A percentile compares a stretch with the other conserved stretches of the same genome.
phyloP scores from a whole-genome alignment of 2,888 invertebrate species.

The Drosophila atroscutellata region DNA sequence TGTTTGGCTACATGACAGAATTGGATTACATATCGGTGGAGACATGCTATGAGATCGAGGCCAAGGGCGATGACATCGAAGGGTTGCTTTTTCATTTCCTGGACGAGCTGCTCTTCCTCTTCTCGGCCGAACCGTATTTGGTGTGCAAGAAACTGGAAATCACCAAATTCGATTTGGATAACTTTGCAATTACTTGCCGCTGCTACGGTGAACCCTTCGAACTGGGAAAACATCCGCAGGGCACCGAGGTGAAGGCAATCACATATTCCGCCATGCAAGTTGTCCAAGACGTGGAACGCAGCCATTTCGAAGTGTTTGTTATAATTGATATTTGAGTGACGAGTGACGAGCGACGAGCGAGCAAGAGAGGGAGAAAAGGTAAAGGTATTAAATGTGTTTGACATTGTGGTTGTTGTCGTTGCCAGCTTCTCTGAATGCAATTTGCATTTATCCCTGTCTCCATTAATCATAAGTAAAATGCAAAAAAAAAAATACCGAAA shows the following conservation, averaged over 20 bases:
- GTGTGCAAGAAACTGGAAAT: constrained; percentile 95
- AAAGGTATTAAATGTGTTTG: constrained; percentile 55
- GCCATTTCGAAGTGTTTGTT: constrained; percentile 95
- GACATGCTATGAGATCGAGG: constrained; percentile 92
- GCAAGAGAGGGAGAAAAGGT: constrained; percentile 6
- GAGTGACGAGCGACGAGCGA: constrained; percentile 27
- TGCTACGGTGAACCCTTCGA: constrained; percentile 98
- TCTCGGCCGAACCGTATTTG: constrained; percentile 95
- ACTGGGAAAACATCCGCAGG: constrained; percentile 97
- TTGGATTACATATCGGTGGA: constrained; percentile 92
- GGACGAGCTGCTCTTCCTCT: constrained; percentile 96
- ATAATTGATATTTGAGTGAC: constrained; percentile 95
- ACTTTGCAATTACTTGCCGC: constrained; percentile 91
- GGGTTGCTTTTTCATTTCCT: constrained; percentile 96
- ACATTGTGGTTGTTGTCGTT: constrained; percentile 30
- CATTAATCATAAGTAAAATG: constrained; percentile 72
- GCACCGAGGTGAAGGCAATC: constrained; percentile 99
- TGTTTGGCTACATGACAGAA: constrained; percentile 99
- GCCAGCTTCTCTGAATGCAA: constrained; percentile 21
- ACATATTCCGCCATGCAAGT: constrained; percentile 99
- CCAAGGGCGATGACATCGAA: constrained; percentile 94
- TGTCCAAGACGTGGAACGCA: constrained; percentile 89
- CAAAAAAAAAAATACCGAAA: constrained; percentile 47
- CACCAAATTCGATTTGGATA: constrained; percentile 92
- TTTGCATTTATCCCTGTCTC: constrained; percentile 62